phyloP scores from a whole-genome alignment of 2,113 vertebrate species.

The Synodontis membranacea region DNA sequence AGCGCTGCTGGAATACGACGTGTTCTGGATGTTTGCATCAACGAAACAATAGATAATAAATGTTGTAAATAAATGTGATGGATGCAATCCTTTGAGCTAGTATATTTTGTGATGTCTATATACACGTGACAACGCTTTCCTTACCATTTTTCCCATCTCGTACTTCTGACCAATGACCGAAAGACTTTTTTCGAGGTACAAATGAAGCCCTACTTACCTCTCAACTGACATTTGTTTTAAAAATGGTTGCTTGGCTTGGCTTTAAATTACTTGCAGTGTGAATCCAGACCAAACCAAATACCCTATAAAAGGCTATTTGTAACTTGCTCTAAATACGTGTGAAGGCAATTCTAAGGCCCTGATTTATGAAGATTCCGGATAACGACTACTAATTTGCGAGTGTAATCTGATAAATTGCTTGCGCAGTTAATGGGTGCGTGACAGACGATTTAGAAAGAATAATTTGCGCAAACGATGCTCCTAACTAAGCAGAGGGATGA shows the following conservation, averaged over 20 bases:
- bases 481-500: not conserved
- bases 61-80: too few species aligned
- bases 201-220: too few species aligned
- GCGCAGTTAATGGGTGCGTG: not conserved
- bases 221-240: not conserved
- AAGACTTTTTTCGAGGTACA: not conserved
- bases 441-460: not conserved
- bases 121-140: not conserved
- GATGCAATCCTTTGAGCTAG: not conserved
- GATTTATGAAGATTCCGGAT: constrained; percentile 2
- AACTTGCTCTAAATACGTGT: not conserved
- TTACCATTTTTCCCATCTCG: not conserved
- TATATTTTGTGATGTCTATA: not conserved
- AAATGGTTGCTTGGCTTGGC: too few species aligned
- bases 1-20: not conserved
- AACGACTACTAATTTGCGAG: not conserved
- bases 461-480: not conserved
- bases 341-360: not conserved
- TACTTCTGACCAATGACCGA: not conserved
- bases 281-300: not conserved
- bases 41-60: not conserved
- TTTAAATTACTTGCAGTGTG: not conserved
- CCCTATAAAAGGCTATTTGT: not conserved
- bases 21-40: not conserved
- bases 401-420: constrained; percentile 6